phyloP scores from a whole-genome alignment of 2,888 invertebrate genomes.

The Dasypogon diadema region DNA sequence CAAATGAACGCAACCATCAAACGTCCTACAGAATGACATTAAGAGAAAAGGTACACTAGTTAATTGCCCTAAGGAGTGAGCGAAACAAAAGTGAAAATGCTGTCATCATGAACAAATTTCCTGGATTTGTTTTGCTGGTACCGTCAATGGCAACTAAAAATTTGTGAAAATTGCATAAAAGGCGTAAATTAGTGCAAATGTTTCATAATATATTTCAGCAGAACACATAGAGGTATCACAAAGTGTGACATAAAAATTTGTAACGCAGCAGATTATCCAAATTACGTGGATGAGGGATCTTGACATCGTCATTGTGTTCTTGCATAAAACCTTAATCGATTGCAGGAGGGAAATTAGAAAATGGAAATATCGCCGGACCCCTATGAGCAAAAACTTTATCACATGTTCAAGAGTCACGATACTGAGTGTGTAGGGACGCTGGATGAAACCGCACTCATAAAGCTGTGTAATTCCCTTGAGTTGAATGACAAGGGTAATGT shows the following conservation, averaged over 20 bases:
- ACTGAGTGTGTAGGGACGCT: conserved; percentile 77
- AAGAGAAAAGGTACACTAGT: neutral
- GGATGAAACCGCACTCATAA: conserved; percentile 75
- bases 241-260: neutral
- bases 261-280: neutral
- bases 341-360: conserved; percentile 13
- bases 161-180: conserved; percentile 7
- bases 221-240: too few relatives aligned
- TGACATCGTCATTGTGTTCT: neutral
- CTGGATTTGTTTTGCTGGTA: conserved; percentile 36
- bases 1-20: neutral
- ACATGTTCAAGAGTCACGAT: conserved; percentile 85
- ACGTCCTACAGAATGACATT: neutral
- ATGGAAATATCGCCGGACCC: conserved; percentile 72
- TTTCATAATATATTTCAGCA: too few relatives aligned
- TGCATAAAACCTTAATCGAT: conserved; percentile 36
- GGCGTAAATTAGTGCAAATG: conserved; percentile 5
- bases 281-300: conserved; percentile 17
- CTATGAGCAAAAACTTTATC: conserved; percentile 84
- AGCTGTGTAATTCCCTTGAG: conserved; percentile 82
- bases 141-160: conserved; percentile 36
- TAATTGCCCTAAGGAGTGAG: too few relatives aligned
- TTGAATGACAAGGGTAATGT: conserved; percentile 79
- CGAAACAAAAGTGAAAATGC: neutral
- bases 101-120: conserved; percentile 27